Base-by-base conservation (phyloP, 2,113 vertebrate species). In the Protobothrops flavoviridis region DNA sequence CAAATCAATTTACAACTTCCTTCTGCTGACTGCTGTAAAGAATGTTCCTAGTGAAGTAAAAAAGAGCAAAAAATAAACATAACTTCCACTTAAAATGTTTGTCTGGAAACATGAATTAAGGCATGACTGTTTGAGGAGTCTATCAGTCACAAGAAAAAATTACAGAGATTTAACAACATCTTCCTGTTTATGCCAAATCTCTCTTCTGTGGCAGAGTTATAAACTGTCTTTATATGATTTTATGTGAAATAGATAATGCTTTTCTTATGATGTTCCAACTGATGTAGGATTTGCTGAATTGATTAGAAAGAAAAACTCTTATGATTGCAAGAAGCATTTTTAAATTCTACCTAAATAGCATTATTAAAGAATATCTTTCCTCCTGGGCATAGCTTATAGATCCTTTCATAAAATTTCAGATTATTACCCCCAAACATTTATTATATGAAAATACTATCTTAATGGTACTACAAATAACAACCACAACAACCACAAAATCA, bases 201-300 rank as follows among this genome's bases (percentile, higher is more conserved):
- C 29, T 85, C 6, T 88, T 85, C n/a, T 39, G 29, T 10, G 15
- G 48, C 86, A 55, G 21, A 23, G 33, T 61, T 88, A 88, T 92
- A 88, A 88, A 92, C 57, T 50, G 53, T 88, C 59, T 92, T 88
- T 64, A 88, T 69, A 24, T 88, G 91, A 92, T 57, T 92, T 87
- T 87, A 88, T 88, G 48, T 64, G 48, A 74, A 39, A 21, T n/a
- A 45, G 50, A 50, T 61, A 69, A 74, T 55, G 91, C 64, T 45
- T 88, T 92, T 88, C 64, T 88, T 20, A 69, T 88, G n/a, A 88
- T 92, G 26, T 43, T 88, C 45, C n/a, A 88, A 53, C 45, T 55
- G 87, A 89, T 48, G 12, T 3, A 56, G 52, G 17, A 81, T 81
- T 89, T 89, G 33, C 33, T 55, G 33, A 55, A 89, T 21, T 55